Conservation (phyloP, 2,888 invertebrate species). For the Heliconius ismenius region DNA sequence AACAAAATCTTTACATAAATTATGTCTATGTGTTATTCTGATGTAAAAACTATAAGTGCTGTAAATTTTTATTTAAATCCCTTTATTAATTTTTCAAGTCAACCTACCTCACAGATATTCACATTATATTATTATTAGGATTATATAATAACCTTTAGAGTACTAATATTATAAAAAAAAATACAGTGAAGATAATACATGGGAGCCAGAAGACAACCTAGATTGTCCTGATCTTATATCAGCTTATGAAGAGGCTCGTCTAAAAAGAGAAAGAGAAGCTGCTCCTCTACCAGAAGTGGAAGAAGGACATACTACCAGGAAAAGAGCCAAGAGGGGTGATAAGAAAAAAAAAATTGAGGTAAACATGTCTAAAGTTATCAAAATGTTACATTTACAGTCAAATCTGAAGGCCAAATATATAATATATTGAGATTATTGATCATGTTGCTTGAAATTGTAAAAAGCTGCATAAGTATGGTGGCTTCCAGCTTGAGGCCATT, state of each 20-base stretch:
- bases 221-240: constrained; percentile 89
- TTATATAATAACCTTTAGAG: not conserved
- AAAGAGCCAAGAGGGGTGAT: constrained; percentile 60
- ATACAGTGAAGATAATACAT: constrained; percentile 88
- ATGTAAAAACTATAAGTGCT: not conserved
- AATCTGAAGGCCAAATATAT: too few relatives aligned
- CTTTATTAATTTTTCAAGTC: not conserved
- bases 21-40: not conserved
- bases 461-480: too few relatives aligned
- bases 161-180: not conserved
- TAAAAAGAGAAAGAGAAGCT: constrained; percentile 68
- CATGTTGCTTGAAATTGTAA: too few relatives aligned
- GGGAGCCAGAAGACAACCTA: constrained; percentile 91
- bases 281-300: constrained; percentile 54
- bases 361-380: not conserved
- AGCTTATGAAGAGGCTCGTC: constrained; percentile 85
- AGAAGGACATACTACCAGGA: constrained; percentile 58
- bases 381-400: too few relatives aligned
- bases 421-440: too few relatives aligned
- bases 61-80: not conserved
- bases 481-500: too few relatives aligned
- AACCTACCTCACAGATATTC: too few relatives aligned
- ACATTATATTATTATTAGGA: too few relatives aligned
- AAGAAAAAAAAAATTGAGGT: constrained; percentile 65
- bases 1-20: not conserved